Evolutionary conservation across 2,797 vertebrate species (phyloP).

Genomic region (Hoplostethus mediterraneus): DNA sequence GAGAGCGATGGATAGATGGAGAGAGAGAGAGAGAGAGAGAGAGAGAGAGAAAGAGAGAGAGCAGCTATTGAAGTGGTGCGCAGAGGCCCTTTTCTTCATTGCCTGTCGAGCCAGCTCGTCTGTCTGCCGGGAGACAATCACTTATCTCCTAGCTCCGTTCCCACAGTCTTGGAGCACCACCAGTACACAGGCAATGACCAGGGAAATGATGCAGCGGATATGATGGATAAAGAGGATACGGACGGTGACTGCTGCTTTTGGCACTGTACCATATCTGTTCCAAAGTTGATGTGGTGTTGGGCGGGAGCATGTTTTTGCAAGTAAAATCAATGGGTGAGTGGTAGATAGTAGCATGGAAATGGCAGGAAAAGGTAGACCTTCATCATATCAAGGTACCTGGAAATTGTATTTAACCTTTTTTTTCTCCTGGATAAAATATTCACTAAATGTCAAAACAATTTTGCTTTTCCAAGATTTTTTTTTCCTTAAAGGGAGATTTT

Average conservation of each 20-base stretch:
- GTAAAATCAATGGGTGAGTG: constrained; percentile 41
- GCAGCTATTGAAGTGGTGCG: constrained; percentile 54
- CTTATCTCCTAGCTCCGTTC: constrained; percentile 67
- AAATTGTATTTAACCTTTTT: constrained; percentile 65
- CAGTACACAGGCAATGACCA: constrained; percentile 68
- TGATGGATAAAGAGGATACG: constrained; percentile 68
- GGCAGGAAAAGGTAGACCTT: constrained; percentile 36
- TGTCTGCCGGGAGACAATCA: constrained; percentile 70
- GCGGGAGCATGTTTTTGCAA: constrained; percentile 11
- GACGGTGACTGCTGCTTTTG: constrained; percentile 55
- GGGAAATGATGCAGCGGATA: constrained; percentile 67
- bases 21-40: constrained; percentile 44
- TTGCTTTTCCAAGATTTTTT: constrained; percentile 57
- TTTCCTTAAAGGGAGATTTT: constrained; percentile 69
- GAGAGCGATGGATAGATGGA: constrained; percentile 51
- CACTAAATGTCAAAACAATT: constrained; percentile 66
- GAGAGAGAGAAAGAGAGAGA: constrained; percentile 36
- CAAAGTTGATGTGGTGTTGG: constrained; percentile 6
- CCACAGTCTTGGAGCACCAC: constrained; percentile 63
- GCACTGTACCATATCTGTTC: constrained; percentile 39
- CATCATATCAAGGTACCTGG: constrained; percentile 34
- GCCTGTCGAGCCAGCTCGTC: constrained; percentile 59
- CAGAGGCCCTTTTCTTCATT: constrained; percentile 58
- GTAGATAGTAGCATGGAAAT: constrained; percentile 32
- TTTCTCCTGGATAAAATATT: constrained; percentile 62